A percentile compares a stretch with the other conserved stretches of the same genome.
Evolutionary conservation across 37 sponge, comb jelly and placozoan species (phyloP).

Genomic region (Lycopodina hypogea): DNA sequence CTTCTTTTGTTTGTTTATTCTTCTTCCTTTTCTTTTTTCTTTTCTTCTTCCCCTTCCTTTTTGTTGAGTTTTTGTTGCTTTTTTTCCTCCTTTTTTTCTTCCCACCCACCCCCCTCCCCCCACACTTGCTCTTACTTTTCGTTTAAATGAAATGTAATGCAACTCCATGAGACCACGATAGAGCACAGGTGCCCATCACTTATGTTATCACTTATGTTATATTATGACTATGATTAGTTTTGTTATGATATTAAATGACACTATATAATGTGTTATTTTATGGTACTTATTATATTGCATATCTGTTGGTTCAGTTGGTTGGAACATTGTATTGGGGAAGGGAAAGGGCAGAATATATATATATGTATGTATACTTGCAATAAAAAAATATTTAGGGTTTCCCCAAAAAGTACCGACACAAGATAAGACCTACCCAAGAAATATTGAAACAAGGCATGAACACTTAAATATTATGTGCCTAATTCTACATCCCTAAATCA

Average conservation of each 20-base stretch:
- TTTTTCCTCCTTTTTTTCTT: not conserved
- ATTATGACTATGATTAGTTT: not conserved
- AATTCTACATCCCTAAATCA: too few relatives aligned
- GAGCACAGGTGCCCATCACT: constrained; percentile 15
- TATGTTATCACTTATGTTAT: not conserved
- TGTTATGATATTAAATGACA: not conserved
- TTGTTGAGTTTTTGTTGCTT: not conserved
- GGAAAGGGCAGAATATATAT: too few relatives aligned
- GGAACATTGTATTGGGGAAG: not conserved
- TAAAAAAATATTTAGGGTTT: too few relatives aligned
- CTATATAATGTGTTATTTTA: not conserved
- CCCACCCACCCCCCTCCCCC: not conserved
- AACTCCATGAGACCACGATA: not conserved
- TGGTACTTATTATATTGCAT: not conserved
- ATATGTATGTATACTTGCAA: too few relatives aligned
- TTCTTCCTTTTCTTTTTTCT: not conserved
- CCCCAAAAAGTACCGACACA: too few relatives aligned
- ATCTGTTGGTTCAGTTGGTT: not conserved
- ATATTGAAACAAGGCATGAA: too few relatives aligned
- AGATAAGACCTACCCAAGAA: too few relatives aligned
- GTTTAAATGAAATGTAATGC: too few relatives aligned
- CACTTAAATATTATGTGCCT: too few relatives aligned
- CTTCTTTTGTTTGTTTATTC: too few relatives aligned
- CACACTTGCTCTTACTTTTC: too few relatives aligned
- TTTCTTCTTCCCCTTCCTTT: not conserved